A percentile compares a stretch with the other conserved stretches of the same genome.
Evolutionary conservation across 92 coral and sea anemone genomes (phyloP).

Genomic region (Porites divaricata): DNA sequence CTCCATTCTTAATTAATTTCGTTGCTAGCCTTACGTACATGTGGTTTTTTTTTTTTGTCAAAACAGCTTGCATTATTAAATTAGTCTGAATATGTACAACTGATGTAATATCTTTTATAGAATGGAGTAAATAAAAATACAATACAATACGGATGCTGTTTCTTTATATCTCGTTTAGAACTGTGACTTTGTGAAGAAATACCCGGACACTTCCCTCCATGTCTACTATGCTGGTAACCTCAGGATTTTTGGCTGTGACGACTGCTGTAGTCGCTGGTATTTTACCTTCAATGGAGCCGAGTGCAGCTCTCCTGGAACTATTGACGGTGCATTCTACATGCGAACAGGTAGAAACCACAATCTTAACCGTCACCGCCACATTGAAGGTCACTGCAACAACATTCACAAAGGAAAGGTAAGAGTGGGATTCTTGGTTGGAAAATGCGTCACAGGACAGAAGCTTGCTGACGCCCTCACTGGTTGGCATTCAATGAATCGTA

Average conservation of each 20-base stretch:
- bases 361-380: too few species aligned
- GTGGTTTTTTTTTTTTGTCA: too few species aligned
- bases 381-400: slow-evolving; percentile 56
- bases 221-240: slow-evolving; percentile 46
- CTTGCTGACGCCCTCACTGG: background rate
- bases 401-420: slow-evolving; percentile 8
- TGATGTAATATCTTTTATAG: too few species aligned
- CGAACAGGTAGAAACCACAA: too few species aligned
- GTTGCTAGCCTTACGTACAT: too few species aligned
- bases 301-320: slow-evolving; percentile 51
- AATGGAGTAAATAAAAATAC: too few species aligned
- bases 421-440: slow-evolving; percentile 12
- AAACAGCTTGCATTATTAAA: too few species aligned
- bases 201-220: slow-evolving; percentile 25
- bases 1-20: too few species aligned
- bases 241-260: slow-evolving; percentile 25
- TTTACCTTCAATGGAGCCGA: slow-evolving; percentile 63
- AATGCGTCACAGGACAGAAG: background rate
- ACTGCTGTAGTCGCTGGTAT: slow-evolving; percentile 71
- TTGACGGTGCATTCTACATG: slow-evolving; percentile 45
- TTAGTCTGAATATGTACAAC: too few species aligned
- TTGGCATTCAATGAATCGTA: background rate
- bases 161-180: slow-evolving; percentile 3
- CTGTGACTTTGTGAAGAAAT: slow-evolving; percentile 24
- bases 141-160: too few species aligned